These are phyloP conservation scores for Parambassis ranga DNA, from an alignment of 2,797 vertebrate species.

Conservation along the genomic window DNA sequence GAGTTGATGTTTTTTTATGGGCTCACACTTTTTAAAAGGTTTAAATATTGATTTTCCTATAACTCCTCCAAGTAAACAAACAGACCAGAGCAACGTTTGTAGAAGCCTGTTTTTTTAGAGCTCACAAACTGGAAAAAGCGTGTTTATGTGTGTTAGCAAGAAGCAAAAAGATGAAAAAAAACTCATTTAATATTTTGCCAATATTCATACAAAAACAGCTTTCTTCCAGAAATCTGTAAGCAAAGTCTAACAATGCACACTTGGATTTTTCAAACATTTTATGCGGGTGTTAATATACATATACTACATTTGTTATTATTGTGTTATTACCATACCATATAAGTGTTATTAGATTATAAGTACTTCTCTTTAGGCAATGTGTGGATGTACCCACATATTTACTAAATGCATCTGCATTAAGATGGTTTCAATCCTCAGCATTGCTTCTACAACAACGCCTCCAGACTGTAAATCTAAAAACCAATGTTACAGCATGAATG, in stretches of 20 bases:
- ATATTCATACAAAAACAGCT: not conserved
- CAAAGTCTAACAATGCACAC: too few species aligned
- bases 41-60: constrained; percentile 1
- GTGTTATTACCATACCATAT: too few species aligned
- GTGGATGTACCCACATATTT: too few species aligned
- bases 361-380: too few species aligned
- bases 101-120: constrained; percentile 9
- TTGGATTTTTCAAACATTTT: not conserved
- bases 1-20: constrained; percentile 36
- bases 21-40: not conserved
- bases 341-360: too few species aligned
- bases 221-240: not conserved
- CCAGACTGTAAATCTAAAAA: too few species aligned
- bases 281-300: too few species aligned
- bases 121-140: constrained; percentile 5
- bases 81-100: constrained; percentile 9
- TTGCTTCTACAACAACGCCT: too few species aligned
- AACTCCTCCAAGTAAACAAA: constrained; percentile 68
- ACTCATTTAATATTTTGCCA: not conserved
- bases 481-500: too few species aligned
- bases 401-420: too few species aligned
- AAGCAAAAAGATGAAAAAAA: constrained; percentile 1
- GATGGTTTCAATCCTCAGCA: too few species aligned
- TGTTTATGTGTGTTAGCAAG: not conserved
- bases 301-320: too few species aligned